A percentile compares a stretch with the other conserved stretches of the same genome.
phyloP scores from a whole-genome alignment of 2,113 vertebrate species.

The Cichladusa arquata region DNA sequence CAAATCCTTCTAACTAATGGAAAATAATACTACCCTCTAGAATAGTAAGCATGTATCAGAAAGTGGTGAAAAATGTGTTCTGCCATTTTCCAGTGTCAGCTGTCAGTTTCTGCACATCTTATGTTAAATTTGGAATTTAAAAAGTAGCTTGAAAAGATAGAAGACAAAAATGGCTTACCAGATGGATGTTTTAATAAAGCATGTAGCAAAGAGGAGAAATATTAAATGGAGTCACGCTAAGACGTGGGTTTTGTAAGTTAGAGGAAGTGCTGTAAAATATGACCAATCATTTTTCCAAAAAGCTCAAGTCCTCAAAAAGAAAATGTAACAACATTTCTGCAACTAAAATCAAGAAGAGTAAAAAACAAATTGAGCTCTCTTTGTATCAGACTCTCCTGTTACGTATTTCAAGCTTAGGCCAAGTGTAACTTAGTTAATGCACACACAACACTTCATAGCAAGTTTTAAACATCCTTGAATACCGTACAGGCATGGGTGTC shows the following conservation, averaged over 20 bases:
- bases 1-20: not conserved
- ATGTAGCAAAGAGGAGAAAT: not conserved
- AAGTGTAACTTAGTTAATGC: not conserved
- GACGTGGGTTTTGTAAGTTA: not conserved
- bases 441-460: not conserved
- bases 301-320: not conserved
- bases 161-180: not conserved
- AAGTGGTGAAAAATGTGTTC: not conserved
- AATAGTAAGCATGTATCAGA: not conserved
- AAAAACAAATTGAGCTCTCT: not conserved
- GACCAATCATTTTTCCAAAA: not conserved
- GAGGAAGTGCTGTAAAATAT: not conserved
- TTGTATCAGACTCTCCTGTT: not conserved
- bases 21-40: not conserved
- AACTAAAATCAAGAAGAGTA: not conserved
- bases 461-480: not conserved
- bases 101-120: not conserved
- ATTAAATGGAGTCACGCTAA: not conserved
- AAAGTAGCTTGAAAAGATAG: not conserved
- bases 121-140: not conserved
- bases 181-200: slow-evolving; percentile 16
- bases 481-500: rapidly evolving
- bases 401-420: not conserved
- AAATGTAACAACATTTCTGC: not conserved
- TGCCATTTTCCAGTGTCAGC: not conserved